phyloP scores from a whole-genome alignment of 2,888 invertebrate genomes.

The Drosophila paranaensis region DNA sequence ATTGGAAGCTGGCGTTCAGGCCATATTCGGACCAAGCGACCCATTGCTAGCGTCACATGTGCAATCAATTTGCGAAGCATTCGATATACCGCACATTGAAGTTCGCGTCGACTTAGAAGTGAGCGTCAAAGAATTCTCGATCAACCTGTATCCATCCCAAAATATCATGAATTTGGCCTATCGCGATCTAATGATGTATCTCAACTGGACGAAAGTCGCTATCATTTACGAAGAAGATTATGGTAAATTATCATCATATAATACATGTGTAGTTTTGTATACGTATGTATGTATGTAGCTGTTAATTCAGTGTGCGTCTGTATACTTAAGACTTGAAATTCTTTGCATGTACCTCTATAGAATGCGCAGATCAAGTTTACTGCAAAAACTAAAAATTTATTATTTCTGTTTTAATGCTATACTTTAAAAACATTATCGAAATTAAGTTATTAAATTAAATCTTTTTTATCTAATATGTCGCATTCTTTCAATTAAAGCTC shows the following conservation, averaged over 20 bases:
- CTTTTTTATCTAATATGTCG: too few relatives aligned
- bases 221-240: slow-evolving; percentile 97
- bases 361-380: too few relatives aligned
- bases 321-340: too few relatives aligned
- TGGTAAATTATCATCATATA: slow-evolving; percentile 86
- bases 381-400: too few relatives aligned
- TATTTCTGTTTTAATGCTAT: too few relatives aligned
- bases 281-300: not conserved
- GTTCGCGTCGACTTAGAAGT: slow-evolving; percentile 89
- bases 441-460: too few relatives aligned
- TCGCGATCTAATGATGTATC: slow-evolving; percentile 93
- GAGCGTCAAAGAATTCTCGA: slow-evolving; percentile 88
- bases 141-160: slow-evolving; percentile 95
- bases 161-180: slow-evolving; percentile 92
- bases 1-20: slow-evolving; percentile 92
- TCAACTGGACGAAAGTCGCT: slow-evolving; percentile 97
- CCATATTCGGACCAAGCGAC: slow-evolving; percentile 90
- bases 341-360: too few relatives aligned
- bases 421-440: too few relatives aligned
- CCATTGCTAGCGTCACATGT: slow-evolving; percentile 92
- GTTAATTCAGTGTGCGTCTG: too few relatives aligned
- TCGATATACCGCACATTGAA: slow-evolving; percentile 96
- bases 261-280: not conserved
- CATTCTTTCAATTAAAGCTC: too few relatives aligned
- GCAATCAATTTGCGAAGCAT: slow-evolving; percentile 94